Conservation (phyloP, 2,797 vertebrate species). For the Platyrinchus mystaceus region DNA sequence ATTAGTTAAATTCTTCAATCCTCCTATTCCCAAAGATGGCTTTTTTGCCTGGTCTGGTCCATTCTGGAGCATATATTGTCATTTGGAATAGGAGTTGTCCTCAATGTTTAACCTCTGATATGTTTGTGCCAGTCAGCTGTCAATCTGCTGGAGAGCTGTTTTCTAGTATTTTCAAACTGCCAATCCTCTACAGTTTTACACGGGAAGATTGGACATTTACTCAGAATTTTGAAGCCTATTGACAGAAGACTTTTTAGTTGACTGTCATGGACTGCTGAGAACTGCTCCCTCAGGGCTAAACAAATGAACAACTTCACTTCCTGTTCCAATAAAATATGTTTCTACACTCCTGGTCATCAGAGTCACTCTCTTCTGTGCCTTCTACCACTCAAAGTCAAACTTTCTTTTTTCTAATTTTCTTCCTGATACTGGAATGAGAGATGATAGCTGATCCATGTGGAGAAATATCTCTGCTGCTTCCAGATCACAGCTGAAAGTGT, state of each 20-base stretch:
- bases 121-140: not conserved
- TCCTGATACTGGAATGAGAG: not conserved
- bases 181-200: not conserved
- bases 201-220: not conserved
- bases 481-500: not conserved
- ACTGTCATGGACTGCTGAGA: not conserved
- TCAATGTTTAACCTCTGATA: fast-evolving
- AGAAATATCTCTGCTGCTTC: not conserved
- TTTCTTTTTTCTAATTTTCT: not conserved
- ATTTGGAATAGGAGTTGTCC: not conserved
- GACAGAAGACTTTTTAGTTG: not conserved
- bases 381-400: not conserved
- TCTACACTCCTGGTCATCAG: not conserved
- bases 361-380: not conserved
- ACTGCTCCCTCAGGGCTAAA: not conserved
- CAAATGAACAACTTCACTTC: not conserved
- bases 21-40: not conserved
- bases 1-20: not conserved
- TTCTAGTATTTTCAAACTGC: not conserved
- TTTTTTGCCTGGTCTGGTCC: not conserved
- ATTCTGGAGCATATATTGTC: not conserved
- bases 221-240: not conserved
- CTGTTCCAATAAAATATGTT: not conserved
- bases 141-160: not conserved
- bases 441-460: not conserved